Conservation (phyloP, 2,113 vertebrate species). For the Etheostoma spectabile region DNA sequence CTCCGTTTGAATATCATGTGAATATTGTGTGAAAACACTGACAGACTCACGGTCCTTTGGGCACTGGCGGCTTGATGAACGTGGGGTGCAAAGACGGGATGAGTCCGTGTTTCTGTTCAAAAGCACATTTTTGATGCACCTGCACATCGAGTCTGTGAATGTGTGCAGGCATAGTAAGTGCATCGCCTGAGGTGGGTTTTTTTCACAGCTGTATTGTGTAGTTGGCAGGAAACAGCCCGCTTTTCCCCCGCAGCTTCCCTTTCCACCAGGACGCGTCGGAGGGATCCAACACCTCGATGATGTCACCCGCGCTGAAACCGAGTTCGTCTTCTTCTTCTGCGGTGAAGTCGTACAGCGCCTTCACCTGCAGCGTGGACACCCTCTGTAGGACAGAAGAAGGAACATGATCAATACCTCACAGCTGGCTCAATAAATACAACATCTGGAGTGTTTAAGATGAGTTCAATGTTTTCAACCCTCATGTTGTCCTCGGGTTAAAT, state of each 20-base stretch:
- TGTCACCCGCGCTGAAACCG: constrained; percentile 87
- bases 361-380: constrained; percentile 78
- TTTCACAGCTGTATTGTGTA: constrained; percentile 83
- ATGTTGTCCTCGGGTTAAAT: no score
- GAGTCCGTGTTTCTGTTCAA: constrained; percentile 28
- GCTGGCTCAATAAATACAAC: not conserved
- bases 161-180: not conserved
- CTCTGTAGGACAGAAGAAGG: constrained; percentile 48
- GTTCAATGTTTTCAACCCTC: not conserved
- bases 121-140: not conserved
- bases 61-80: not conserved
- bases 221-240: constrained; percentile 94
- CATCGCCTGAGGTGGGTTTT: not conserved
- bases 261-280: constrained; percentile 93
- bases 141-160: constrained; percentile 12
- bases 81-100: not conserved
- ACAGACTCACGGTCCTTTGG: constrained; percentile 3
- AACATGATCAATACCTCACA: not conserved
- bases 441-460: not conserved
- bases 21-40: not conserved
- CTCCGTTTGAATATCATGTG: not conserved
- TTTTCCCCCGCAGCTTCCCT: constrained; percentile 86
- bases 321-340: constrained; percentile 92
- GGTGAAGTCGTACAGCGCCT: constrained; percentile 91
- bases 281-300: constrained; percentile 92